These are phyloP conservation scores for Steromphala cineraria DNA, from an alignment of 2,888 invertebrate species.

Conservation along the genomic window DNA sequence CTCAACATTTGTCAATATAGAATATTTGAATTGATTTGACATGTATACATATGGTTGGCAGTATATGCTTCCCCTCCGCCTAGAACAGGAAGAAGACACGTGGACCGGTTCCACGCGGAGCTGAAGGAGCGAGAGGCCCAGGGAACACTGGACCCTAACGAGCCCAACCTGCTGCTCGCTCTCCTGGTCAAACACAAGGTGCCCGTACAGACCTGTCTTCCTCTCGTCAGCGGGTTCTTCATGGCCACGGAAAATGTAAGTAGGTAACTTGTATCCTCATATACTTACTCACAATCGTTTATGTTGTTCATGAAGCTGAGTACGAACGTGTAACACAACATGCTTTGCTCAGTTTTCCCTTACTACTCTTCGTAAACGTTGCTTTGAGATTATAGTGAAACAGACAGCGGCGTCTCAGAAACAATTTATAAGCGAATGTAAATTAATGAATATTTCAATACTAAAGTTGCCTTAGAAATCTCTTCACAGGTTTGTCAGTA, in stretches of 20 bases:
- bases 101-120: neutral
- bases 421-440: no score
- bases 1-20: no score
- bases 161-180: constrained; percentile 16
- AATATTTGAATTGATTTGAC: no score
- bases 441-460: no score
- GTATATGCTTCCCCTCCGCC: neutral
- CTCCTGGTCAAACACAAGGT: constrained; percentile 19
- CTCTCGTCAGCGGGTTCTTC: constrained; percentile 22
- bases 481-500: no score
- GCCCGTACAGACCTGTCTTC: neutral
- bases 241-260: constrained; percentile 29
- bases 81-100: neutral
- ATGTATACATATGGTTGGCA: neutral
- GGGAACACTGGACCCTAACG: neutral
- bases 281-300: neutral
- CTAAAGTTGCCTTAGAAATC: no score
- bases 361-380: no score
- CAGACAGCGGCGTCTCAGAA: no score
- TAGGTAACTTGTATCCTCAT: neutral
- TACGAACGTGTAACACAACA: no score
- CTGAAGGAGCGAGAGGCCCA: neutral
- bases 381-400: no score
- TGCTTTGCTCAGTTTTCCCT: no score
- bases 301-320: no score